Evolutionary conservation across 2,797 vertebrate species (phyloP).

Genomic region (Muscicapa comitata): DNA sequence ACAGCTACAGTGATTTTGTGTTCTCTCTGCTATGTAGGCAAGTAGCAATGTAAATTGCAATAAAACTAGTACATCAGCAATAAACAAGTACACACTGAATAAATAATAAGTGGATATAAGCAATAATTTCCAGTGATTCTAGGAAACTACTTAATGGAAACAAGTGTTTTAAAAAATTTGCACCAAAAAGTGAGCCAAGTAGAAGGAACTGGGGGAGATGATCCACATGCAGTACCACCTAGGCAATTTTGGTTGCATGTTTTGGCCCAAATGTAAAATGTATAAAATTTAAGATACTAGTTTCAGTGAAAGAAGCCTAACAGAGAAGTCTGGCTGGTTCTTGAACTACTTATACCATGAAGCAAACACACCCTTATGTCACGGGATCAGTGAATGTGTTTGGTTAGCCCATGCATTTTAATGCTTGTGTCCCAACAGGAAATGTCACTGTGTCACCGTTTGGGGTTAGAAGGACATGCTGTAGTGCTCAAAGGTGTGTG

Average conservation of each 20-base stretch:
- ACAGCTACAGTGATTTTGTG: not conserved
- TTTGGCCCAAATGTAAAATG: not conserved
- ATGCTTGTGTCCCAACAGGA: not conserved
- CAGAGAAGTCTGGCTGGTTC: not conserved
- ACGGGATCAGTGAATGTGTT: fast-evolving
- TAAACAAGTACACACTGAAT: not conserved
- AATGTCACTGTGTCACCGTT: fast-evolving
- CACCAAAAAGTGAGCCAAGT: not conserved
- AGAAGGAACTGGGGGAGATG: not conserved
- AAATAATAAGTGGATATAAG: not conserved
- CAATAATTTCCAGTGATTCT: not conserved
- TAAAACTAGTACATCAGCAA: not conserved
- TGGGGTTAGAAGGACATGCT: not conserved
- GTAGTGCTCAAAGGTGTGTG: not conserved
- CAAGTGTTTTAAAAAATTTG: not conserved
- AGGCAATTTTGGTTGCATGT: not conserved
- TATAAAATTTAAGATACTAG: not conserved
- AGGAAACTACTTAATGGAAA: not conserved
- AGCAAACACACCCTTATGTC: fast-evolving
- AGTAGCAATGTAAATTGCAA: not conserved
- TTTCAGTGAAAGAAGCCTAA: not conserved
- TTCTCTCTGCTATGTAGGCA: not conserved
- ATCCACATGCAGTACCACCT: not conserved
- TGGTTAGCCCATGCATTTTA: not conserved
- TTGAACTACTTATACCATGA: not conserved